Percentiles rank a stretch among this genome's conserved stretches.
These are phyloP conservation scores for Condylostylus longicornis DNA, from an alignment of 1,140 invertebrate genomes.

Conservation along the genomic window DNA sequence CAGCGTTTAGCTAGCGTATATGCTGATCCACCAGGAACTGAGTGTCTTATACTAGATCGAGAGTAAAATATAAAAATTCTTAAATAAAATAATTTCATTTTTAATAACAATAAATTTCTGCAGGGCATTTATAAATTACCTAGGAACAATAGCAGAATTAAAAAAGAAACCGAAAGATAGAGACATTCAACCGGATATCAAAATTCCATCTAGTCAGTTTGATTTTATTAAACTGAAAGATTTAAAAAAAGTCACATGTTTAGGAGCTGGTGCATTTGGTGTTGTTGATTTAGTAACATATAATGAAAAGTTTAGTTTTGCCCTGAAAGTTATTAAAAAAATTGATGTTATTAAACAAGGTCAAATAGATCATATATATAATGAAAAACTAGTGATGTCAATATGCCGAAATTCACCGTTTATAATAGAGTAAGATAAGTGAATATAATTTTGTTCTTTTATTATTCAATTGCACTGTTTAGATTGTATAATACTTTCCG, in stretches of 20 bases:
- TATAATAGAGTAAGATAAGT: slow-evolving; percentile 56
- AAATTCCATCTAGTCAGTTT: slow-evolving; percentile 40
- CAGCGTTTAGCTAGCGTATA: slow-evolving; percentile 75
- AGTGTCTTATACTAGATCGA: slow-evolving; percentile 78
- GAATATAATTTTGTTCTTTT: background rate
- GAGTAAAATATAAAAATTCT: slow-evolving; percentile 38
- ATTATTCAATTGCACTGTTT: slow-evolving; percentile 16
- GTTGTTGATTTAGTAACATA: slow-evolving; percentile 68
- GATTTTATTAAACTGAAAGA: slow-evolving; percentile 57
- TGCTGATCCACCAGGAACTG: slow-evolving; percentile 70
- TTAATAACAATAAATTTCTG: background rate
- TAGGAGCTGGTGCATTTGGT: slow-evolving; percentile 88
- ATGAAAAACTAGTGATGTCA: slow-evolving; percentile 83
- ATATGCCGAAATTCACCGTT: slow-evolving; percentile 56
- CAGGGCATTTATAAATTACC: slow-evolving; percentile 38
- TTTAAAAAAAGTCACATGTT: slow-evolving; percentile 64
- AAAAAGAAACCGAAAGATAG: slow-evolving; percentile 15
- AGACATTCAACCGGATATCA: slow-evolving; percentile 11
- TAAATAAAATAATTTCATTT: no score
- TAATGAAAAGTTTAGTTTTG: slow-evolving; percentile 56
- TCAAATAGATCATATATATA: slow-evolving; percentile 84
- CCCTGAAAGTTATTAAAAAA: slow-evolving; percentile 85
- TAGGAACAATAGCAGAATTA: slow-evolving; percentile 33
- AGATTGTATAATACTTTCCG: slow-evolving; percentile 88
- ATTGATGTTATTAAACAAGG: slow-evolving; percentile 82